Evolutionary conservation across 2,113 vertebrate genomes (phyloP).

Genomic region (Mystacornis crossleyi): DNA sequence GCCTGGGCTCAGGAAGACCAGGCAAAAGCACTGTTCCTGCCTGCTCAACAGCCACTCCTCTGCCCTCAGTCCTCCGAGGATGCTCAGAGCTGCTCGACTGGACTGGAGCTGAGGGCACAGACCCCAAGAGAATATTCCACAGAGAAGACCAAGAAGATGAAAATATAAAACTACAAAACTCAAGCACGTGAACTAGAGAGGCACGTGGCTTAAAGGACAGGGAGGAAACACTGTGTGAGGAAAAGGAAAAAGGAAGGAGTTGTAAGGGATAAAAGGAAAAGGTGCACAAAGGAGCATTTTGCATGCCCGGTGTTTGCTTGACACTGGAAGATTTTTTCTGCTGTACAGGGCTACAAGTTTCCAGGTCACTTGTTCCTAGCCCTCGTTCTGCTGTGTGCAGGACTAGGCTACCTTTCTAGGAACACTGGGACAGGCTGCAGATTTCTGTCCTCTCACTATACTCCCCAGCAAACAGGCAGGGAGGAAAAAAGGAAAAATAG

Average conservation of each 20-base stretch:
- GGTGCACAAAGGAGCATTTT: background rate
- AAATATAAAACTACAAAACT: background rate
- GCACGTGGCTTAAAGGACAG: background rate
- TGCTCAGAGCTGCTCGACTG: background rate
- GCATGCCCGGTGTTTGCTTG: background rate
- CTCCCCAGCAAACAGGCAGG: accelerated
- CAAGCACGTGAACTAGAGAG: accelerated
- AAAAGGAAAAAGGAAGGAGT: background rate
- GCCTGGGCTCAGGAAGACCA: background rate
- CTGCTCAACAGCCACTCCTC: background rate
- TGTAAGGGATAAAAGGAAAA: background rate
- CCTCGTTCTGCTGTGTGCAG: background rate
- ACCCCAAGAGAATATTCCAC: background rate
- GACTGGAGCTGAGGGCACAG: background rate
- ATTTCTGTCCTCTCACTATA: background rate
- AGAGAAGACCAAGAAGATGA: background rate
- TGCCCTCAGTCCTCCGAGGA: background rate
- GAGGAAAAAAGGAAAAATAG: accelerated
- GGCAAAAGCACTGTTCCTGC: background rate
- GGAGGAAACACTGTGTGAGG: background rate
- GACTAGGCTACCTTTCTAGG: background rate
- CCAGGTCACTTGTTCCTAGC: background rate
- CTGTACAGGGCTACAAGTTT: background rate
- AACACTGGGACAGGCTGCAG: background rate
- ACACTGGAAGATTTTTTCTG: background rate